phyloP scores from a whole-genome alignment of 2,888 invertebrate genomes.

The Sarcophaga carnaria region DNA sequence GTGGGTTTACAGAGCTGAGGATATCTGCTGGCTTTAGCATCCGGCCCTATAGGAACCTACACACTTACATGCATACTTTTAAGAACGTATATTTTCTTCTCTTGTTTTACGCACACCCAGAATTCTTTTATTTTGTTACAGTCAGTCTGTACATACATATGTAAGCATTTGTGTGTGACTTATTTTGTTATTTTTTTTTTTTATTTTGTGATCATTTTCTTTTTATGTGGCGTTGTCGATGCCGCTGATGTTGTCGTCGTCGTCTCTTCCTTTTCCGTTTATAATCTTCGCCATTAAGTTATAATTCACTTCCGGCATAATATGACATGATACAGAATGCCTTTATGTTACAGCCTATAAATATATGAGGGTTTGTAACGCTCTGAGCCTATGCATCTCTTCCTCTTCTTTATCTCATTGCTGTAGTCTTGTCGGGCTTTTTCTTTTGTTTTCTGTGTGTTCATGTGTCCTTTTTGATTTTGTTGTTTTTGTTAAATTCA shows the following conservation, averaged over 20 bases:
- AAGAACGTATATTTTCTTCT: no score
- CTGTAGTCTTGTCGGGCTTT: conserved; percentile 40
- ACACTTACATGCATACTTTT: no score
- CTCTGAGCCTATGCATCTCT: neutral
- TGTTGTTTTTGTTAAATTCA: neutral
- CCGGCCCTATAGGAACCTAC: no score
- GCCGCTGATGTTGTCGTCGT: no score
- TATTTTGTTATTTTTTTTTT: conserved; percentile 17
- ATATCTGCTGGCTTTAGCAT: no score
- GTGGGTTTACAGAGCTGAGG: no score
- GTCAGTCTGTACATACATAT: no score
- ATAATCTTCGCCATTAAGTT: conserved; percentile 72
- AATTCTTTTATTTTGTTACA: no score
- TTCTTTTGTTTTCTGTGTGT: conserved; percentile 8
- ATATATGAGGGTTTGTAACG: neutral
- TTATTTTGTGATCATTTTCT: conserved; percentile 31
- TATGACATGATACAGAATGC: conserved; percentile 69
- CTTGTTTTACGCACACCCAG: no score
- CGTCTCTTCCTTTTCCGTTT: conserved; percentile 28
- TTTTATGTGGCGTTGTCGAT: neutral
- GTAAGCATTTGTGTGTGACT: neutral
- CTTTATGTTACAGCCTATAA: conserved; percentile 58
- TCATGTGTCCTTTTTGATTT: conserved; percentile 16
- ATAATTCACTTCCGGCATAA: conserved; percentile 72
- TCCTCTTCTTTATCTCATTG: conserved; percentile 33